Evolutionary conservation across 2,888 invertebrate genomes (phyloP).

Genomic region (Dicyrtomina minuta): DNA sequence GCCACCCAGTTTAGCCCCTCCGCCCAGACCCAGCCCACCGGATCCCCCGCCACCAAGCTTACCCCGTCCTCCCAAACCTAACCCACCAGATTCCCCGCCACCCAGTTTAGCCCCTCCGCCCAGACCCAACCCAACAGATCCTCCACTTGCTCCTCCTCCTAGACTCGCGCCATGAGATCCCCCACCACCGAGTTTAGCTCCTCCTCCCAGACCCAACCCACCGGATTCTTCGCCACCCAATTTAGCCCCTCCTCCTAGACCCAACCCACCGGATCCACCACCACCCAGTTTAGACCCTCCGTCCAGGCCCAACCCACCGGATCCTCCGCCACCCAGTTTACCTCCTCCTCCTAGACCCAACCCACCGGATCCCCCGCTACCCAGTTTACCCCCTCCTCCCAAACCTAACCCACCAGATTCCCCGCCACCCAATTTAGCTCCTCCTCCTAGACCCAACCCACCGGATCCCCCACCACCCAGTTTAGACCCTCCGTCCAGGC

Average conservation of each 20-base stretch:
- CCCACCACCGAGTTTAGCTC: neutral
- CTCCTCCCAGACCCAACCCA: neutral
- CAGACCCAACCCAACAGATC: neutral
- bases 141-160: neutral
- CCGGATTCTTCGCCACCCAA: neutral
- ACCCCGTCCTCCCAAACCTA: too few species aligned
- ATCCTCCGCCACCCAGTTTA: too few species aligned
- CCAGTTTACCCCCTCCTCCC: too few species aligned
- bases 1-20: too few species aligned
- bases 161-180: too few species aligned
- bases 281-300: neutral
- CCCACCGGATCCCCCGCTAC: too few species aligned
- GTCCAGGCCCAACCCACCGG: too few species aligned
- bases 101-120: too few species aligned
- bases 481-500: neutral
- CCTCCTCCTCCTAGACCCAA: too few species aligned
- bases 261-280: constrained; percentile 5
- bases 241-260: neutral
- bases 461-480: neutral
- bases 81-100: neutral
- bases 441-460: neutral
- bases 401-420: neutral
- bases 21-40: too few species aligned
- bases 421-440: neutral
- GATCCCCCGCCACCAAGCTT: too few species aligned